Percentiles rank a stretch among this genome's conserved stretches.
These are phyloP conservation scores for Psilanteris sp. DNA, from an alignment of 1,140 invertebrate species.

Conservation along the genomic window DNA sequence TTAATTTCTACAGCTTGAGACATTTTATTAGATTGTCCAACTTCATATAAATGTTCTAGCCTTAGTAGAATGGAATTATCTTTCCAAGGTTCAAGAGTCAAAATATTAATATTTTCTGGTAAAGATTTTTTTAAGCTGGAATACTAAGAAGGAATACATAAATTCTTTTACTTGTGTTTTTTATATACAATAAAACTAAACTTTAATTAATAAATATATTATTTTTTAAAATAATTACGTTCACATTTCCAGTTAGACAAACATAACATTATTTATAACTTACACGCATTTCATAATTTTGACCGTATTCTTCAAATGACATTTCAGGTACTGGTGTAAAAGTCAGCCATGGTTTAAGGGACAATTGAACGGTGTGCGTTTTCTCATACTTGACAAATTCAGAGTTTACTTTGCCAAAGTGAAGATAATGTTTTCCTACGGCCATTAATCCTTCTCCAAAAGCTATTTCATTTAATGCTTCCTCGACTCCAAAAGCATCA, in stretches of 20 bases:
- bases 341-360: slow-evolving; percentile 78
- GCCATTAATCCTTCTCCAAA: slow-evolving; percentile 88
- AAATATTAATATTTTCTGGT: slow-evolving; percentile 89
- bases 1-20: slow-evolving; percentile 6
- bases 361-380: slow-evolving; percentile 64
- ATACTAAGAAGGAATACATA: too few species aligned
- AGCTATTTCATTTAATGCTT: slow-evolving; percentile 94
- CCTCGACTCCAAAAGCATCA: slow-evolving; percentile 95
- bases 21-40: slow-evolving; percentile 78
- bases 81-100: slow-evolving; percentile 93
- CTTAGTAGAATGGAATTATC: slow-evolving; percentile 85
- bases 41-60: slow-evolving; percentile 93
- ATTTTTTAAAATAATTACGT: too few species aligned
- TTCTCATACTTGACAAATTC: slow-evolving; percentile 68
- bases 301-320: slow-evolving; percentile 75
- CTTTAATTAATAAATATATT: too few species aligned
- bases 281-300: slow-evolving; percentile 76
- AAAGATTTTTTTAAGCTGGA: slow-evolving; percentile 72
- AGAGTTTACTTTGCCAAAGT: slow-evolving; percentile 74
- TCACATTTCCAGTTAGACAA: too few species aligned
- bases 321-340: slow-evolving; percentile 72
- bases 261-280: too few species aligned
- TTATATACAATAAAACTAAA: too few species aligned
- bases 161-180: too few species aligned
- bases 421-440: slow-evolving; percentile 87